Evolutionary conservation across 1,140 invertebrate genomes (phyloP).

Genomic region (Bombyx mori): ASM3026992v2 NC_085111.1:10248001-10248500

Average conservation of each 20-base stretch:
- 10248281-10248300: neutral
- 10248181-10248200: constrained; percentile 77
- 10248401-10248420: constrained; percentile 97
- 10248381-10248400: constrained; percentile 95
- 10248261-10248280: constrained; percentile 38
- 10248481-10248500: constrained; percentile 92
- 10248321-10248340: constrained; percentile 72
- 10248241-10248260: constrained; percentile 90
- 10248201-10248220: constrained; percentile 92
- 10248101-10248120: constrained; percentile 40
- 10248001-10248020: constrained; percentile 35
- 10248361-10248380: constrained; percentile 97
- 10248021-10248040: constrained; percentile 14
- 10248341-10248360: constrained; percentile 97
- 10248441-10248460: constrained; percentile 96
- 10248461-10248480: constrained; percentile 96
- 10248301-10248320: constrained; percentile 6
- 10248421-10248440: constrained; percentile 99
- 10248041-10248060: constrained; percentile 30
- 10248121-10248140: constrained; percentile 15
- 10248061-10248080: constrained; percentile 35
- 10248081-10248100: constrained; percentile 21
- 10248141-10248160: constrained; percentile 11
- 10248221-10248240: constrained; percentile 98
- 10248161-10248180: constrained; percentile 59